phyloP scores from a whole-genome alignment of 2,888 invertebrate genomes.

The Urechis unicinctus region DNA sequence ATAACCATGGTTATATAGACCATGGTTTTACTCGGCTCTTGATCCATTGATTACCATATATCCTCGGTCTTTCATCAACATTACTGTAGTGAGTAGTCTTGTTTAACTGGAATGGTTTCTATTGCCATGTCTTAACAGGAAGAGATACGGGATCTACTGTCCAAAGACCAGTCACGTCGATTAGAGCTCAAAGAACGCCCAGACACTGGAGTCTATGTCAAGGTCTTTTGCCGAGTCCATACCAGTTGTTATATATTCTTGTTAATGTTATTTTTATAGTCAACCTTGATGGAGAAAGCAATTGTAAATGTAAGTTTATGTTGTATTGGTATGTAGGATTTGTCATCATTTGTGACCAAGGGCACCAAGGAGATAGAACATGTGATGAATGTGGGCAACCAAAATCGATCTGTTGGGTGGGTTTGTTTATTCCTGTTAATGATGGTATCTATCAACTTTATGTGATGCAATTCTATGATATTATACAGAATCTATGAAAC shows the following conservation, averaged over 20 bases:
- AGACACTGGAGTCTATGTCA: constrained; percentile 87
- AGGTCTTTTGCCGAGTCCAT: constrained; percentile 47
- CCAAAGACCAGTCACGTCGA: constrained; percentile 63
- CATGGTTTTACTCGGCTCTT: too few species aligned
- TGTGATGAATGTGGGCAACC: constrained; percentile 88
- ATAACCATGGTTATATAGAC: too few species aligned
- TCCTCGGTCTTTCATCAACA: too few species aligned
- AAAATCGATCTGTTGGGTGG: constrained; percentile 82
- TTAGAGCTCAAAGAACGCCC: constrained; percentile 71
- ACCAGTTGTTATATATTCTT: background rate
- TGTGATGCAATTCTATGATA: too few species aligned
- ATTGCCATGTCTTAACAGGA: constrained; percentile 54
- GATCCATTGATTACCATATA: too few species aligned
- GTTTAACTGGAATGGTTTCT: too few species aligned
- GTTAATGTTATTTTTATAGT: background rate
- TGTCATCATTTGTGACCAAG: constrained; percentile 90
- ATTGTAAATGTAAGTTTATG: too few species aligned
- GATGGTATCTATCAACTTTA: too few species aligned
- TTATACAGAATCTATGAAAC: too few species aligned
- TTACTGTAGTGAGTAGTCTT: too few species aligned
- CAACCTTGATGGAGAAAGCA: background rate
- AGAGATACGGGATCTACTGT: constrained; percentile 63
- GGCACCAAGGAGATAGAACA: constrained; percentile 87
- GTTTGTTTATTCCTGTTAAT: constrained; percentile 13
- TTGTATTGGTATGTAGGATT: constrained; percentile 56